Base-by-base conservation (phyloP, 2,113 vertebrate genomes). In the Rhegmatorhina hoffmannsi region DNA sequence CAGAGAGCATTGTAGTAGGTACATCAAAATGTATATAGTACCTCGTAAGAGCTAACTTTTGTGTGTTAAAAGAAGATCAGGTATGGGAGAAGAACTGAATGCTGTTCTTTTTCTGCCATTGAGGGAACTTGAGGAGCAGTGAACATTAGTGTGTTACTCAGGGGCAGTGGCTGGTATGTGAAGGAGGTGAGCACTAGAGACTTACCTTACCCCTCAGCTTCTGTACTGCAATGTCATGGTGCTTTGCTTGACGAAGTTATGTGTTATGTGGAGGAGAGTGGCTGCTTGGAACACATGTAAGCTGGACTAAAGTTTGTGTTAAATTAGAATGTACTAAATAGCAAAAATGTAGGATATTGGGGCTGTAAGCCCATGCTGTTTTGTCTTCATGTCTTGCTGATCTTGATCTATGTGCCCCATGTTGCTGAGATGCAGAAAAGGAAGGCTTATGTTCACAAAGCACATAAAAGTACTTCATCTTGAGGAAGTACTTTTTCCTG, bases 321-420 rank as follows among this genome's bases (percentile, higher is more conserved):
- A 49, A 59, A 63, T 38, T 60, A 93, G 29, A 33, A 14, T 77
- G 44, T 14, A 10, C 36, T 73, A 80, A 56, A 31, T 46, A 86
- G 47, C 63, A 74, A 66, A 83, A 60, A 16, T 24, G 4, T 29
- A 58, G 88, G 43, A 17, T 69, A 69, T 8, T 56, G 31, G 55
- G 52, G 70, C 16, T 20, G 50, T 49, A 43, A 67, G 15, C 80
- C 29, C 9, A 6, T 29, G 10, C 12, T 55, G 17, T 49, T 86
- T 9, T 60, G 25, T 82, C n/a, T 82, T 70, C 31, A 40, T 23
- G 5, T 66, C 49, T 85, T 12, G 5, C 2, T 80, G 17, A 26
- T 34, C 36, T 66, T 80, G 17, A 26, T 34, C 36, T 66, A 10
- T 0, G 0, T 76, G 50, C 28, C 16, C 17, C 31, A 0, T 38